Conservation (phyloP, 2,797 vertebrate genomes). For the Cephalopachus bancanus region DNA sequence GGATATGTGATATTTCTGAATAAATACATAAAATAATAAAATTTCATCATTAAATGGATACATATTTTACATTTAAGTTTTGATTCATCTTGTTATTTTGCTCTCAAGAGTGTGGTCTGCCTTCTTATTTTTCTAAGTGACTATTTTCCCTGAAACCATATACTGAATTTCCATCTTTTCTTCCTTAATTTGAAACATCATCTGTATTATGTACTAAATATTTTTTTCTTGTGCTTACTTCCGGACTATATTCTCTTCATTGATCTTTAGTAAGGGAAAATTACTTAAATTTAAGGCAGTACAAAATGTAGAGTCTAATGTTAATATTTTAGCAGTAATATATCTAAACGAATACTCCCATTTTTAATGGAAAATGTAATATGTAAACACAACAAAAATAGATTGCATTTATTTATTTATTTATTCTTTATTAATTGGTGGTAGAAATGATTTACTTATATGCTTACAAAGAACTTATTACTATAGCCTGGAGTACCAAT, state of each 20-base stretch:
- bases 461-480: slow-evolving; percentile 40
- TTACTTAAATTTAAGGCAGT: neutral
- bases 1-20: neutral
- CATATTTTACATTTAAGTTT: neutral
- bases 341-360: slow-evolving; percentile 5
- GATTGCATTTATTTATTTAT: slow-evolving; percentile 15
- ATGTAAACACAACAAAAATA: neutral
- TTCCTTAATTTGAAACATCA: neutral
- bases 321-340: neutral
- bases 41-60: neutral
- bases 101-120: neutral
- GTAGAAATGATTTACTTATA: slow-evolving; percentile 33
- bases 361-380: neutral
- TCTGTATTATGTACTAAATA: neutral
- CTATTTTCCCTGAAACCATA: neutral
- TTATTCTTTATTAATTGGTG: slow-evolving; percentile 27
- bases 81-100: neutral
- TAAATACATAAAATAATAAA: neutral
- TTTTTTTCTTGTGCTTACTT: neutral
- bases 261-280: neutral
- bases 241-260: neutral
- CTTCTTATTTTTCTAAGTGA: neutral
- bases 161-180: neutral
- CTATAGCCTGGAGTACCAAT: neutral
- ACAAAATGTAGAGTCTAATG: neutral